A percentile compares a stretch with the other conserved stretches of the same genome.
Evolutionary conservation across 2,113 vertebrate genomes (phyloP).

Genomic region (Prunella fulvescens): DNA sequence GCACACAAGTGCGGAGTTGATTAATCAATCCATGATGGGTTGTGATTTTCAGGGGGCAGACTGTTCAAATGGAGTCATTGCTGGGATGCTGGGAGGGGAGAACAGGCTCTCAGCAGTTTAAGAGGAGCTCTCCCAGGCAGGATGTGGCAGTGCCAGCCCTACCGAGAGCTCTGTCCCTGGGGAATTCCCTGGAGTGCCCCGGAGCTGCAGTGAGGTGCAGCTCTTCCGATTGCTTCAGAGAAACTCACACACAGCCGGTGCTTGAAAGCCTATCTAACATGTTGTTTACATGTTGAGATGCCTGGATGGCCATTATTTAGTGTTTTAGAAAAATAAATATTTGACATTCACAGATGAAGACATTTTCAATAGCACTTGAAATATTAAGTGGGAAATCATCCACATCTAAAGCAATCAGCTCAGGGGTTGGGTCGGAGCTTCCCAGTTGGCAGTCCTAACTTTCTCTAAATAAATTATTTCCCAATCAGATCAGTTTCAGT

Average conservation of each 20-base stretch:
- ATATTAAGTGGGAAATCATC: neutral
- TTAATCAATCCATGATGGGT: neutral
- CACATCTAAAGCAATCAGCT: neutral
- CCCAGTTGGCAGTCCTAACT: neutral
- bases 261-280: neutral
- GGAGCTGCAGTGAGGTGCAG: neutral
- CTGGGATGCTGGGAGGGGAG: neutral
- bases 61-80: neutral
- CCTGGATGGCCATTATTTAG: neutral
- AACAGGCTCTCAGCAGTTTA: neutral
- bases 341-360: constrained; percentile 7
- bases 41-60: neutral
- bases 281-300: neutral
- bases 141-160: neutral
- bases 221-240: neutral
- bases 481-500: constrained; percentile 9
- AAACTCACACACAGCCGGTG: accelerated
- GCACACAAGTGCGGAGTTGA: neutral
- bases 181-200: neutral
- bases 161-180: accelerated
- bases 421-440: neutral
- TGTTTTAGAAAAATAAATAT: constrained; percentile 17
- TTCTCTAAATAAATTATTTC: constrained; percentile 23
- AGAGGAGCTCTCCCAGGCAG: neutral
- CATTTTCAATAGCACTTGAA: constrained; percentile 29